phyloP scores from a whole-genome alignment of 2,113 vertebrate genomes.

The Hemiprocne comata region DNA sequence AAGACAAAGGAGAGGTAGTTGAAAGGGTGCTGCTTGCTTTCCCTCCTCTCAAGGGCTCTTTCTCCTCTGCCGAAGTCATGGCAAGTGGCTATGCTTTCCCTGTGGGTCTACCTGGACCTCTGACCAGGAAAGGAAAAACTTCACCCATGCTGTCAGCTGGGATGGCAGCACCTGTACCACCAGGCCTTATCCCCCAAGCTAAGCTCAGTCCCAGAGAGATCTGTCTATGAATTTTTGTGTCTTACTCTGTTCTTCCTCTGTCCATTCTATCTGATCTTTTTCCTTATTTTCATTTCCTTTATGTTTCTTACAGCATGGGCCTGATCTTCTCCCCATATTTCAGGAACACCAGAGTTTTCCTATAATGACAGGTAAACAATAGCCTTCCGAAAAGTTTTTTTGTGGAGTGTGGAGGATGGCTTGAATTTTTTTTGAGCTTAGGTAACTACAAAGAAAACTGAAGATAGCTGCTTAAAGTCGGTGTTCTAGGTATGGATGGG shows the following conservation, averaged over 20 bases:
- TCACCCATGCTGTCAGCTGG: background rate
- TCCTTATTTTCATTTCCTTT: background rate
- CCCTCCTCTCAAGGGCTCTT: background rate
- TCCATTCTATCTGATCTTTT: background rate
- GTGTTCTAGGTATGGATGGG: background rate
- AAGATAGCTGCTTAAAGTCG: background rate
- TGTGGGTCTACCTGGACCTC: too few relatives aligned
- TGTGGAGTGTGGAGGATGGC: background rate
- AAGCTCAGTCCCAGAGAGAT: background rate
- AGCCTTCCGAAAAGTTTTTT: background rate
- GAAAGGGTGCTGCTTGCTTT: background rate
- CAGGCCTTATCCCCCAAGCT: background rate
- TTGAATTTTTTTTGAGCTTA: background rate
- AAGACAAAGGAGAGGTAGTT: background rate
- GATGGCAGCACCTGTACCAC: background rate
- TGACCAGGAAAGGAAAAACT: background rate
- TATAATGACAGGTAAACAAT: background rate
- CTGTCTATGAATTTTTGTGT: background rate
- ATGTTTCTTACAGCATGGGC: background rate
- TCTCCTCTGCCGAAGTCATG: accelerated
- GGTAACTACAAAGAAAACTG: background rate
- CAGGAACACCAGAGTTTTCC: background rate
- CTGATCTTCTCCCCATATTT: background rate
- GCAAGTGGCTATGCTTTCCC: background rate
- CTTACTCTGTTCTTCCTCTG: background rate